These are phyloP conservation scores for Microtus oregoni DNA, from an alignment of 2,113 vertebrate species.

Conservation along the genomic window DNA sequence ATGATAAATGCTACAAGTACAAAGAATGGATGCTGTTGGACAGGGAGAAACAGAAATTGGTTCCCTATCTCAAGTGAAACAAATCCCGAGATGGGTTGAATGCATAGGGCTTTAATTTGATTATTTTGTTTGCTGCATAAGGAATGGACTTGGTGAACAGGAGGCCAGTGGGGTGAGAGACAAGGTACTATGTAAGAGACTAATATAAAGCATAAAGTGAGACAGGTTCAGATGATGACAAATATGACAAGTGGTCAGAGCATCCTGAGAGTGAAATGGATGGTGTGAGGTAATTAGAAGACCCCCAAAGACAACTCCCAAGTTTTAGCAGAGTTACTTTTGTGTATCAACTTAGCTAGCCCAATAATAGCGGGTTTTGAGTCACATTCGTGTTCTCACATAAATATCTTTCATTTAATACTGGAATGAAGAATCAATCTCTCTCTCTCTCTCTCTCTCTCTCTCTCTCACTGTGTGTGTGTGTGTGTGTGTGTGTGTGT, in stretches of 20 bases:
- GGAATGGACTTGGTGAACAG: background rate
- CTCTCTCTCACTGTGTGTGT: too few relatives aligned
- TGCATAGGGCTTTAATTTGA: background rate
- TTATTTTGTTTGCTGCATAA: conserved; percentile 17
- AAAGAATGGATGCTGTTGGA: too few relatives aligned
- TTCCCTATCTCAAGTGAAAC: too few relatives aligned
- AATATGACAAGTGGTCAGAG: background rate
- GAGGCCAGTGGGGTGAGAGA: background rate
- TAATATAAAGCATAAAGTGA: background rate
- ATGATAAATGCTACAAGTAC: too few relatives aligned
- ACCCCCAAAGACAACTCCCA: background rate
- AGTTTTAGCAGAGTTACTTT: background rate
- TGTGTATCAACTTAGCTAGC: background rate
- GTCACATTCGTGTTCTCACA: background rate
- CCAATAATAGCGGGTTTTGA: background rate
- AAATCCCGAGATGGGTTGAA: too few relatives aligned
- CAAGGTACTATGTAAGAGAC: background rate
- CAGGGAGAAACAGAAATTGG: too few relatives aligned
- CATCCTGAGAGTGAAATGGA: background rate
- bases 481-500: background rate
- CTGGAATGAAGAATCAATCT: background rate
- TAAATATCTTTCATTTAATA: background rate
- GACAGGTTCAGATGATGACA: background rate
- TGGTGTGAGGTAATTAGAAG: background rate
- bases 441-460: too few relatives aligned